Conservation (phyloP, 2,888 invertebrate genomes). For the Oxytorus armatus region DNA sequence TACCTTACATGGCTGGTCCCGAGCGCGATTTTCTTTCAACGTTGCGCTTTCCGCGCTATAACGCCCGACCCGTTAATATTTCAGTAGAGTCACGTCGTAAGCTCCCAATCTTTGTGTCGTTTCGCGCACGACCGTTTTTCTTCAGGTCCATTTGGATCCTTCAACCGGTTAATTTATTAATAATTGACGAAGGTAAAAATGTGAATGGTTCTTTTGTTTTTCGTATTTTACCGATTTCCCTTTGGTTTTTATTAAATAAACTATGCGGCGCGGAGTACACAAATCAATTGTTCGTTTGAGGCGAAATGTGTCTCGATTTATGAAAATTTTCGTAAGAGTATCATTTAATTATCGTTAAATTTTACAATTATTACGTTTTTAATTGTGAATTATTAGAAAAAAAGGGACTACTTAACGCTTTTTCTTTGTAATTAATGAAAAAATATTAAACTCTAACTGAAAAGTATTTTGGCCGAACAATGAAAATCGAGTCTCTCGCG, state of each 20-base stretch:
- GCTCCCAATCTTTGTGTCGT: conserved; percentile 50
- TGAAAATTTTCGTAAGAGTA: too few species aligned
- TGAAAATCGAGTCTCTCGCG: background rate
- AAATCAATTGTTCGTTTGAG: background rate
- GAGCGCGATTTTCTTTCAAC: conserved; percentile 43
- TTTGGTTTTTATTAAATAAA: background rate
- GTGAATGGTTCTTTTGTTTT: conserved; percentile 1
- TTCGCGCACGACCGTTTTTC: conserved; percentile 26
- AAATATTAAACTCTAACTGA: background rate
- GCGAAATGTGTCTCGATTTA: too few species aligned
- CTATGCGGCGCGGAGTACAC: background rate
- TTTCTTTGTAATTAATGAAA: background rate
- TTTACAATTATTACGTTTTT: too few species aligned
- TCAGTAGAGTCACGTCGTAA: conserved; percentile 58
- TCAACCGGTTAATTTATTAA: conserved; percentile 4
- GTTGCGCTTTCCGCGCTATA: conserved; percentile 43
- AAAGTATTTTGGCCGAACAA: conserved; percentile 25
- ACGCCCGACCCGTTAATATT: conserved; percentile 57
- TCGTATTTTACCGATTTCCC: background rate
- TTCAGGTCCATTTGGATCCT: conserved; percentile 3
- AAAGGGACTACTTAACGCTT: too few species aligned
- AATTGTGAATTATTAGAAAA: too few species aligned
- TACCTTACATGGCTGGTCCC: conserved; percentile 40
- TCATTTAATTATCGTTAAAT: too few species aligned
- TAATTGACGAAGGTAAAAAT: background rate